These are phyloP conservation scores for Bombus confusus DNA, from an alignment of 1,140 invertebrate genomes.

Conservation along the genomic window DNA sequence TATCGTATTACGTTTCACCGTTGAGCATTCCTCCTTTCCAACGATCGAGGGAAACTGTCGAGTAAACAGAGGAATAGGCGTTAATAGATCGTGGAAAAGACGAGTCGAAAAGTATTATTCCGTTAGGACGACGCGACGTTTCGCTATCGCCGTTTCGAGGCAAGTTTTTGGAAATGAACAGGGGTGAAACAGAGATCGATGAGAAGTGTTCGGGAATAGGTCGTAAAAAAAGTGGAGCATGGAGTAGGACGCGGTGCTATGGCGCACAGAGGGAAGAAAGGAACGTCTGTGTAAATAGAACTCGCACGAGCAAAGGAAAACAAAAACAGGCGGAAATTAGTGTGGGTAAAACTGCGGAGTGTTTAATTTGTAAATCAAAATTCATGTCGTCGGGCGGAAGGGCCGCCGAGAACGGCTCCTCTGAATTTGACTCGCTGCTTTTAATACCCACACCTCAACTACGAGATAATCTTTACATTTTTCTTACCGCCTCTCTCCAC, in stretches of 20 bases:
- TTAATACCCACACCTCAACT: slow-evolving; percentile 16
- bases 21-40: background rate
- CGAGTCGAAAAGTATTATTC: too few species aligned
- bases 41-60: too few species aligned
- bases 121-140: too few species aligned
- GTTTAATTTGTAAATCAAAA: slow-evolving; percentile 66
- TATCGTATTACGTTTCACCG: background rate
- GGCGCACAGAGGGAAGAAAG: slow-evolving; percentile 22
- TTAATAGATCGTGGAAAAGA: too few species aligned
- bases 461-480: slow-evolving; percentile 3
- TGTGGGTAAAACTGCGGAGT: slow-evolving; percentile 28
- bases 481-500: background rate
- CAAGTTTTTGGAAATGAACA: slow-evolving; percentile 21
- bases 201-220: slow-evolving; percentile 5
- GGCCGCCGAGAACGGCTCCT: background rate
- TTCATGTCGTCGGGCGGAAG: slow-evolving; percentile 39
- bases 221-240: slow-evolving; percentile 10
- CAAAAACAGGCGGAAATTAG: slow-evolving; percentile 52
- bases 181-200: slow-evolving; percentile 37
- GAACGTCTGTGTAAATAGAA: slow-evolving; percentile 55
- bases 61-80: too few species aligned
- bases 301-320: slow-evolving; percentile 41
- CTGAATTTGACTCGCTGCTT: slow-evolving; percentile 26
- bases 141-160: background rate
- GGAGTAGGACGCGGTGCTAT: background rate